Conservation (phyloP, 2,888 invertebrate genomes). For the Leuctra nigra region DNA sequence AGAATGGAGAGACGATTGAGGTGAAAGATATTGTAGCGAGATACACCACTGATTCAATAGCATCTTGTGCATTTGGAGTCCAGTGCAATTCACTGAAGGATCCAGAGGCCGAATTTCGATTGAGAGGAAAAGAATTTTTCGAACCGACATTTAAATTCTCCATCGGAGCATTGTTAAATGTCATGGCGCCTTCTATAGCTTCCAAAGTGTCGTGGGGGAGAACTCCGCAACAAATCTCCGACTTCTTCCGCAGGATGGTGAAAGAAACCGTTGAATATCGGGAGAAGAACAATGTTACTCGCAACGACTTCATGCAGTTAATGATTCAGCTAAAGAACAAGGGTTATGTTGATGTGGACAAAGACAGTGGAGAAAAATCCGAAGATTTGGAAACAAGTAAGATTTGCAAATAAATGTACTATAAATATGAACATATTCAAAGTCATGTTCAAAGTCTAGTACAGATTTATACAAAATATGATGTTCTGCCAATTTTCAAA, state of each 20-base stretch:
- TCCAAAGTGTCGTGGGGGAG: constrained; percentile 28
- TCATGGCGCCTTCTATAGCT: constrained; percentile 44
- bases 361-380: constrained; percentile 13
- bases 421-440: background rate
- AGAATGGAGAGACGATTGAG: constrained; percentile 26
- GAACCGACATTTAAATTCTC: constrained; percentile 33
- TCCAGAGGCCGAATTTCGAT: constrained; percentile 38
- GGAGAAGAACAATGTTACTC: constrained; percentile 30
- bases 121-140: constrained; percentile 33
- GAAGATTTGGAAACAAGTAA: constrained; percentile 16
- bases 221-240: background rate
- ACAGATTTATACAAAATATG: constrained; percentile 21
- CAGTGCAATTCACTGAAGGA: constrained; percentile 36
- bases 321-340: constrained; percentile 27
- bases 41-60: constrained; percentile 35
- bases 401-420: background rate
- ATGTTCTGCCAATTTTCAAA: no score
- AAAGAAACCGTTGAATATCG: constrained; percentile 34
- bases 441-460: background rate
- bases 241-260: constrained; percentile 41
- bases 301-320: constrained; percentile 32
- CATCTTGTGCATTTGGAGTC: constrained; percentile 43
- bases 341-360: constrained; percentile 19
- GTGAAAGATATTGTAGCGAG: constrained; percentile 27
- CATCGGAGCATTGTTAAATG: constrained; percentile 42